These are phyloP conservation scores for Thaumatotibia leucotreta DNA, from an alignment of 1,140 invertebrate species.

Conservation along the genomic window DNA sequence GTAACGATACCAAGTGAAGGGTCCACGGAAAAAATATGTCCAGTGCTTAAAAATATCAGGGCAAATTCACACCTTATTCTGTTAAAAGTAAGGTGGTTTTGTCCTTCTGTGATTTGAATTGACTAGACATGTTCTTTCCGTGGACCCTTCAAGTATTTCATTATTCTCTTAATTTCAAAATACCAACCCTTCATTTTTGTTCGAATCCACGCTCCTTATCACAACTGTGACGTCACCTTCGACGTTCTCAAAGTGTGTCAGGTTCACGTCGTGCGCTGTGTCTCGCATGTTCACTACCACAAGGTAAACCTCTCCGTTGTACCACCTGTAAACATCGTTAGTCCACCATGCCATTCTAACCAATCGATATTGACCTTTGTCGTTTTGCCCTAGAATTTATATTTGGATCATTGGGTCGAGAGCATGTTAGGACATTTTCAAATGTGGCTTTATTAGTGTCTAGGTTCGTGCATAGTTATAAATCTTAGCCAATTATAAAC, in stretches of 20 bases:
- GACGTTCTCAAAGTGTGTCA: slow-evolving; percentile 60
- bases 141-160: no score
- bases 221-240: slow-evolving; percentile 65
- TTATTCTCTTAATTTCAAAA: no score
- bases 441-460: not conserved
- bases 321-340: slow-evolving; percentile 42
- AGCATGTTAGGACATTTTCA: not conserved
- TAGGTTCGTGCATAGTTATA: not conserved
- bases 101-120: no score
- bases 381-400: not conserved
- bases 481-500: not conserved
- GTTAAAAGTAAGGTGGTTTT: no score
- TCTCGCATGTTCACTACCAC: slow-evolving; percentile 57
- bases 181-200: slow-evolving; percentile 65
- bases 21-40: no score
- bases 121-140: no score
- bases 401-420: not conserved
- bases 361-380: not conserved
- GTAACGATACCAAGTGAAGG: no score
- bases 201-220: slow-evolving; percentile 62
- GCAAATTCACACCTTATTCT: no score
- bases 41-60: no score
- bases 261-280: slow-evolving; percentile 37
- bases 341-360: not conserved
- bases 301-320: slow-evolving; percentile 45